Evolutionary conservation across 2,113 vertebrate genomes (phyloP), one percentile per base, ranked within the genome.

Genomic region (Philantomba maxwellii): DNA sequence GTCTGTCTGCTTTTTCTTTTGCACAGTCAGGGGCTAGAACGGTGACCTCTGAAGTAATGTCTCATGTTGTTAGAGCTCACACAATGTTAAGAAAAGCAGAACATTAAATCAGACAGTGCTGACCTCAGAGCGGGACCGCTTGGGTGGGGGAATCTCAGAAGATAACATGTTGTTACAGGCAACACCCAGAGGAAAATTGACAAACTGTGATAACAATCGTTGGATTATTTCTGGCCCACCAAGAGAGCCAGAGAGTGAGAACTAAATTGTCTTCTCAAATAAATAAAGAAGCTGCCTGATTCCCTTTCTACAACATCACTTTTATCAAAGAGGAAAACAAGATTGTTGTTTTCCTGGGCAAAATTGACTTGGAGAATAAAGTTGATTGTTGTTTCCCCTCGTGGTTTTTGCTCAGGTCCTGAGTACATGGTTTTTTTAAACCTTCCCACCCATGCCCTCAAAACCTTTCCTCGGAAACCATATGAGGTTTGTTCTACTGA

Each of bases 141-240:
- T 91, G 96, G 92, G 96, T 95, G 92, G 92, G 97, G 84, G 94
- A 94, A 47, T 97, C 77, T 80, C 81, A 80, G 92, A 93, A 91
- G 94, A 97, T 95, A 98, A 91, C 81, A 89, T 87, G 90, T 92
- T 97, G 90, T 96, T 93, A 92, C 36, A 95, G 96, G 94, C 81
- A 97, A 95, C 96, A 96, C 95, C 92, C 94, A 89, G 85, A 95
- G 85, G 78, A 96, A 89, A 96, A 92, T 23, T 9, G 77, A 96
- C 91, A 94, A 95, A 66, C 47, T 12, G 1, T 1, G 66, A 83
- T 95, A 95, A 95, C 66, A 83, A 51, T 73, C 47, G 0, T 39
- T 93, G 88, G 85, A 43, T 92, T 90, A 55, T 86, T 95, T 96
- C 87, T 94, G 93, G 92, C 84, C 93, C 95, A 97, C 96, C 94